Evolutionary conservation across 2,113 vertebrate species (phyloP).

Genomic region (Sinosuthora webbiana): DNA sequence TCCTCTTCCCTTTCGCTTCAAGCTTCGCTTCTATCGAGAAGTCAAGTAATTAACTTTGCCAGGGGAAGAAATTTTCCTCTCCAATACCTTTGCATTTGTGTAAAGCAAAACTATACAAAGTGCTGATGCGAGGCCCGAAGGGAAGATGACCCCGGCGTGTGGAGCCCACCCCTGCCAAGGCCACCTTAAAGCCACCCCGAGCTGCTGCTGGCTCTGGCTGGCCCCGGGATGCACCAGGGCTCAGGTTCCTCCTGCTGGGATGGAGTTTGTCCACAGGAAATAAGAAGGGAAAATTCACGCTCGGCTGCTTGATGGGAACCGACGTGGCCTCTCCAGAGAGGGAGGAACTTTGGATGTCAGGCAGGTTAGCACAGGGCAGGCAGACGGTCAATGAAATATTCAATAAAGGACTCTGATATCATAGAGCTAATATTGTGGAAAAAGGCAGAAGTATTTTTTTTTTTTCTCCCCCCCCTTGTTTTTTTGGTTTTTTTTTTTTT

Average conservation of each 20-base stretch:
- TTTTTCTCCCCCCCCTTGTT: no score
- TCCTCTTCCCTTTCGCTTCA: not conserved
- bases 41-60: slow-evolving; percentile 31
- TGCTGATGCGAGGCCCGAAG: not conserved
- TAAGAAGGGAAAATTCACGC: slow-evolving; percentile 79
- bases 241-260: slow-evolving; percentile 76
- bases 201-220: not conserved
- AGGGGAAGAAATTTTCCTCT: slow-evolving; percentile 29
- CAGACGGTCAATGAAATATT: slow-evolving; percentile 92
- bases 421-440: slow-evolving; percentile 83
- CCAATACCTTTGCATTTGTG: not conserved
- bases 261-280: slow-evolving; percentile 83
- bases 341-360: slow-evolving; percentile 84
- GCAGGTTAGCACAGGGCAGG: slow-evolving; percentile 84
- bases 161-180: not conserved
- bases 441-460: slow-evolving; percentile 12
- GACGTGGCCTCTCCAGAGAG: slow-evolving; percentile 83
- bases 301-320: slow-evolving; percentile 80
- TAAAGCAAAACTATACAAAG: not conserved
- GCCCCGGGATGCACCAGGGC: slow-evolving; percentile 16
- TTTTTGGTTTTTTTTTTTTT: not conserved
- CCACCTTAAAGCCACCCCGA: not conserved
- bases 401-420: slow-evolving; percentile 84
- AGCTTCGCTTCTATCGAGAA: slow-evolving; percentile 24
- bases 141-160: not conserved